These are phyloP conservation scores for Siniperca obscura DNA, from an alignment of 2,797 vertebrate species.

Conservation along the genomic window DNA sequence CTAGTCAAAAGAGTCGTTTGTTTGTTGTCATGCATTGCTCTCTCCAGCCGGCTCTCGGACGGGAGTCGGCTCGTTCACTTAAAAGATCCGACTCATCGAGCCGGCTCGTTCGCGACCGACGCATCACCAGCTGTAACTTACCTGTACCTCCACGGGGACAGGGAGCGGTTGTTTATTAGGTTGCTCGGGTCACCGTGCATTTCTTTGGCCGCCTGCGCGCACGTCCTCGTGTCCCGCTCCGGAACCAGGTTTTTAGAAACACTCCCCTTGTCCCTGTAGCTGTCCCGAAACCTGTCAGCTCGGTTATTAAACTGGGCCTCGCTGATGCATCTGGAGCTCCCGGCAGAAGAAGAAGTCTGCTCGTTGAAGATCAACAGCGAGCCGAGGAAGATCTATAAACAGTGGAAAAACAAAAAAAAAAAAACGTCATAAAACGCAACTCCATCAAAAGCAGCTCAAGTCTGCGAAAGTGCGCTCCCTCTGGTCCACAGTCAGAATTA, in stretches of 20 bases:
- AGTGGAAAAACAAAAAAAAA: background rate
- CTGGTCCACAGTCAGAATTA: background rate
- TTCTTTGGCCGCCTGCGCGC: background rate
- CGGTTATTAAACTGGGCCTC: fast-evolving
- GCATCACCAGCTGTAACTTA: constrained; percentile 43
- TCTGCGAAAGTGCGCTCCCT: background rate
- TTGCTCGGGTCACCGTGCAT: background rate
- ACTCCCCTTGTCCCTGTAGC: fast-evolving
- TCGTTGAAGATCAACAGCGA: constrained; percentile 11
- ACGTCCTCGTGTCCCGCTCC: background rate
- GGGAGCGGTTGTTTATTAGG: constrained; percentile 70
- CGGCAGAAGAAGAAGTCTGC: fast-evolving
- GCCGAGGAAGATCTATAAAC: constrained; percentile 28
- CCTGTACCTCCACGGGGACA: constrained; percentile 87
- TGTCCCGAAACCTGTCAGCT: fast-evolving
- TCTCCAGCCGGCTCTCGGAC: no score
- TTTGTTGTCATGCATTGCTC: no score
- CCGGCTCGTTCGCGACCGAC: no score
- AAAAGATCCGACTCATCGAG: no score
- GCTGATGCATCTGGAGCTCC: background rate
- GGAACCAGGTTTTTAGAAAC: background rate
- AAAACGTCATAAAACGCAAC: background rate
- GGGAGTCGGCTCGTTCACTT: no score
- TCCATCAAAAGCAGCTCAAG: no score
- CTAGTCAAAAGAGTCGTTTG: no score